phyloP scores from a whole-genome alignment of 2,797 vertebrate genomes.

The Eleutherodactylus coqui region DNA sequence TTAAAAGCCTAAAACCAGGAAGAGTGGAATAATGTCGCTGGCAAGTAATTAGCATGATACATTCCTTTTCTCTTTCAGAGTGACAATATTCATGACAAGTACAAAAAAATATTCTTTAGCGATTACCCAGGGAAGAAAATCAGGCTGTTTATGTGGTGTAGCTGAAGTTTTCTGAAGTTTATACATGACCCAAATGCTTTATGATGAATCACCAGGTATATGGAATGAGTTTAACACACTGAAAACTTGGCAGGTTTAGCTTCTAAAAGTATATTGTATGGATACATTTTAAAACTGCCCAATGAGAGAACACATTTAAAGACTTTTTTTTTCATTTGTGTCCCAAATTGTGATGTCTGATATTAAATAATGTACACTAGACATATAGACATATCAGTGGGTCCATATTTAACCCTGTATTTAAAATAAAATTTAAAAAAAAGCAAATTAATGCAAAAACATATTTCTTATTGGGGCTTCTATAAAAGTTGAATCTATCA shows the following conservation, averaged over 20 bases:
- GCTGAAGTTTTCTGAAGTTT: slow-evolving; percentile 3
- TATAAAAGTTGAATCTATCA: too few relatives aligned
- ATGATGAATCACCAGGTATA: slow-evolving; percentile 33
- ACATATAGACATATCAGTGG: too few relatives aligned
- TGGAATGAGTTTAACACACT: slow-evolving; percentile 9
- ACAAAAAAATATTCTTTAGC: slow-evolving; percentile 40
- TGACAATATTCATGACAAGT: slow-evolving; percentile 12
- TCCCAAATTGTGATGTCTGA: too few relatives aligned
- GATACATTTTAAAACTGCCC: background rate
- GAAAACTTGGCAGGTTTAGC: background rate
- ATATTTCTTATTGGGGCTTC: too few relatives aligned
- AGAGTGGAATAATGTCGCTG: slow-evolving; percentile 23
- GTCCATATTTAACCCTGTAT: too few relatives aligned
- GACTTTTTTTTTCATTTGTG: too few relatives aligned
- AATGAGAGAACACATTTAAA: background rate
- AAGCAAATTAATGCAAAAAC: too few relatives aligned
- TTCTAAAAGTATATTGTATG: background rate
- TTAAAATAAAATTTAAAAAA: too few relatives aligned
- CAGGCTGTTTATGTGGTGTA: slow-evolving; percentile 14
- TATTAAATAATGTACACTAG: too few relatives aligned
- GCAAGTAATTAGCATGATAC: slow-evolving; percentile 35
- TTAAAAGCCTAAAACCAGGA: slow-evolving; percentile 30
- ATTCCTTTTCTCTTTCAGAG: slow-evolving; percentile 34
- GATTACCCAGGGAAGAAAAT: slow-evolving; percentile 3
- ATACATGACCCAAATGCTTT: slow-evolving; percentile 49